Percentiles rank a stretch among this genome's conserved stretches.
phyloP scores from a whole-genome alignment of 2,797 vertebrate genomes.

The Urophycis tenuis region DNA sequence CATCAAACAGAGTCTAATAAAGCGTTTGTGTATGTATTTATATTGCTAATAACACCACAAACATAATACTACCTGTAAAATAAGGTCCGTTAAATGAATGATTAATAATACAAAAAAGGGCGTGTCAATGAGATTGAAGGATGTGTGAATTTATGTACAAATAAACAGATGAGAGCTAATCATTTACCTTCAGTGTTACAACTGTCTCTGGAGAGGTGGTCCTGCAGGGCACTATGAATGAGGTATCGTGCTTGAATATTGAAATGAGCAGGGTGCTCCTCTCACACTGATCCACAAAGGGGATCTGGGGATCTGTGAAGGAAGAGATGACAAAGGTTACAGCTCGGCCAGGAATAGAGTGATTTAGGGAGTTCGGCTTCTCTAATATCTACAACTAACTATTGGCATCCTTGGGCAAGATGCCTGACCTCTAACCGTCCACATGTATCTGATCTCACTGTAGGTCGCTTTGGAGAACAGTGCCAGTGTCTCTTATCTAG shows the following conservation, averaged over 20 bases:
- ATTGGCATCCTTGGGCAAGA: not conserved
- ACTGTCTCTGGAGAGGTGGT: conserved; percentile 72
- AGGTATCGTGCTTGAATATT: conserved; percentile 41
- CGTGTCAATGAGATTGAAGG: not conserved
- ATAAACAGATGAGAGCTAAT: not conserved
- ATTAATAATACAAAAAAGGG: no score
- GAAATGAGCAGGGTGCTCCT: not conserved
- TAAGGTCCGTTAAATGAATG: not conserved
- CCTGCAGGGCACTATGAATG: conserved; percentile 74
- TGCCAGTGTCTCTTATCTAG: not conserved
- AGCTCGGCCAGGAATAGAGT: conserved; percentile 6
- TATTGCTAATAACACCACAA: not conserved
- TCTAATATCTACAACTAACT: not conserved
- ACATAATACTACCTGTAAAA: not conserved
- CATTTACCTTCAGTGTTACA: conserved; percentile 74
- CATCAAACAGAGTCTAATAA: not conserved
- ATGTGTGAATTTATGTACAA: not conserved
- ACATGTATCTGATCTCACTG: not conserved
- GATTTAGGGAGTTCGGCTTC: not conserved
- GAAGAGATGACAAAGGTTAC: conserved; percentile 12
- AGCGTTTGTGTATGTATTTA: not conserved
- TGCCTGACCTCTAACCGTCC: not conserved
- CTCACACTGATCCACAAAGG: conserved; percentile 66
- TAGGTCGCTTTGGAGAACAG: not conserved
- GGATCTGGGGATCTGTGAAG: conserved; percentile 69